Base-by-base conservation (phyloP, 1,140 invertebrate species). In the Drosophila melanica region DNA sequence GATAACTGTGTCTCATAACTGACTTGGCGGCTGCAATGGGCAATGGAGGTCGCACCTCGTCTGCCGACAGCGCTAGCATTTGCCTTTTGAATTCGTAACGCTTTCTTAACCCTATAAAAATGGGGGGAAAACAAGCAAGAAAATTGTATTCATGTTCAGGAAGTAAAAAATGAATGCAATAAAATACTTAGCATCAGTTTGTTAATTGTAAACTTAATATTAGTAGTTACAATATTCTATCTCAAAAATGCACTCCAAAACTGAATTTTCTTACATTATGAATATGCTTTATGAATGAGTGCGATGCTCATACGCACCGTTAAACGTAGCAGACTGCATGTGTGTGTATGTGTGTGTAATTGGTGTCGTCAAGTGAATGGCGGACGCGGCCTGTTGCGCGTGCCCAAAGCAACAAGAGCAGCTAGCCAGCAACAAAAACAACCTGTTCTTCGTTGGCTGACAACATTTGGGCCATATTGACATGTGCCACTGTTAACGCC, bases 381-480 rank as follows among this genome's bases (percentile, higher is more conserved):
- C 41, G 59, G 53, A 64, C 67, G 33, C 71, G 59, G 64, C 63
- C 51, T 73, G 69, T 78, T 81, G 79, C 75, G 72, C 79, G 71
- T 82, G 79, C 79, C 70, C 54, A 44, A 55, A 42, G 57, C 73
- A 64, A 47, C 66, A 53, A 54, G n/a, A 67, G 10, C 55, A 41
- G 14, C 47, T 33, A 60, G 44, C 58, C 48, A 68, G 59, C 57
- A 70, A 42, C 74, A 60, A 72, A 42, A 70, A 51, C 79, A 85
- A 85, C 81, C 81, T 81, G 81, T 85, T 84, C 55, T 74, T 58
- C 86, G 64, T 87, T 73, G 68, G 79, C 80, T 81, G 53, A 75
- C 35, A 66, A 68, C 57, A 81, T 87, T 86, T 87, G 84, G 82
- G 75, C 79, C 79, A 86, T 87, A 76, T 87, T 82, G 82, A 86